Evolutionary conservation across 2,113 vertebrate genomes (phyloP).

Genomic region (Cricetomys ansorgei): DNA sequence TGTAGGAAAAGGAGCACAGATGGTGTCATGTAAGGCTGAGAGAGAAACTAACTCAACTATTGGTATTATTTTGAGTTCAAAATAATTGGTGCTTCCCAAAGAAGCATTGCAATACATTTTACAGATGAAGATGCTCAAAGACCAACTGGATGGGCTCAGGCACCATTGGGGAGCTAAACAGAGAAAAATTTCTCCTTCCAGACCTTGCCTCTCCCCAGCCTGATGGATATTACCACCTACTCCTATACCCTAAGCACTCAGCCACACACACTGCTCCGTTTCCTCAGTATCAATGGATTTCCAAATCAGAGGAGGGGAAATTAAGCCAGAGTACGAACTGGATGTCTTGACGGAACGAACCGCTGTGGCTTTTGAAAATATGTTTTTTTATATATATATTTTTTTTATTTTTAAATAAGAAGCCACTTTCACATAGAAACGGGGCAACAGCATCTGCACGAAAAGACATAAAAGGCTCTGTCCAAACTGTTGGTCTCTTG

Average conservation of each 20-base stretch:
- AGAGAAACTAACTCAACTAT: neutral
- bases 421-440: neutral
- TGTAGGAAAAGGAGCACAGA: constrained; percentile 50
- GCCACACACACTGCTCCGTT: neutral
- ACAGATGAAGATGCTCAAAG: neutral
- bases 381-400: too few species aligned
- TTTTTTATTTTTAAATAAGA: too few species aligned
- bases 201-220: neutral
- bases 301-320: neutral
- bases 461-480: neutral
- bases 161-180: neutral
- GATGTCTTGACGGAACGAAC: neutral
- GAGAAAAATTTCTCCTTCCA: neutral
- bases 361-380: constrained; percentile 26
- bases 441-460: neutral
- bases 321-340: neutral
- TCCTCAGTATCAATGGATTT: neutral
- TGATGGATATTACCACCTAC: neutral
- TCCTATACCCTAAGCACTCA: neutral
- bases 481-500: neutral
- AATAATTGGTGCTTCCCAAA: constrained; percentile 54
- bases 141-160: neutral
- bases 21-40: neutral
- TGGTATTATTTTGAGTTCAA: constrained; percentile 54
- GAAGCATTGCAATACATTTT: neutral